These are phyloP conservation scores for Hypomecis atomaria DNA, from an alignment of 2,888 invertebrate species.

Conservation along the genomic window DNA sequence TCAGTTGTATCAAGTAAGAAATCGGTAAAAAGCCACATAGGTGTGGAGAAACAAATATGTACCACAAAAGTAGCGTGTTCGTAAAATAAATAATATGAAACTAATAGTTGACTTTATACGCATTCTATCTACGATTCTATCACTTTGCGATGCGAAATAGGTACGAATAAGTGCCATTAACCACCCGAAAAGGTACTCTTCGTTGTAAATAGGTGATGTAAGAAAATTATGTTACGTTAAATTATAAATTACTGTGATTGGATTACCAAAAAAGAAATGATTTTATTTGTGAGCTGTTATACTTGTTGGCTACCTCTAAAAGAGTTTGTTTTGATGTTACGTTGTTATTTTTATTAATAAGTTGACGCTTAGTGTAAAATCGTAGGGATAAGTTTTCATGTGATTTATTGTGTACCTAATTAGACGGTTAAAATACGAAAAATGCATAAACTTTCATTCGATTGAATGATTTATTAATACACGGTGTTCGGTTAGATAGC, in stretches of 20 bases:
- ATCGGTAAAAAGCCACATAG: too few species aligned
- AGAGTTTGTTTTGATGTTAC: constrained; percentile 25
- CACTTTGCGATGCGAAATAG: too few species aligned
- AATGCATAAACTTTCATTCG: not conserved
- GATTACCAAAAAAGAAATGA: constrained; percentile 6
- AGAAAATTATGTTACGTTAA: constrained; percentile 1
- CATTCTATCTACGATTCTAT: too few species aligned
- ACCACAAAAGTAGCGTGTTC: too few species aligned
- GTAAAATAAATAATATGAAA: too few species aligned
- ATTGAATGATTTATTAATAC: not conserved
- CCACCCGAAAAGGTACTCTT: too few species aligned
- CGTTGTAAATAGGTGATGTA: not conserved
- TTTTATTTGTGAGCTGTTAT: constrained; percentile 17
- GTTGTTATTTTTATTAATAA: constrained; percentile 1
- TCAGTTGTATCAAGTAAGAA: too few species aligned
- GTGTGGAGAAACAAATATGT: too few species aligned
- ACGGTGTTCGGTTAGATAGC: too few species aligned
- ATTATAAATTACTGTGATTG: constrained; percentile 7
- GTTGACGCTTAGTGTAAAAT: not conserved
- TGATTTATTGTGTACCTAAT: constrained; percentile 16
- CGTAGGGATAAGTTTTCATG: constrained; percentile 5
- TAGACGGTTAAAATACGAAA: too few species aligned
- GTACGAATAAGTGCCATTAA: too few species aligned
- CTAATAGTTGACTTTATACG: too few species aligned
- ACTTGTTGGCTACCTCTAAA: constrained; percentile 29